Base-by-base conservation (phyloP, 1,140 invertebrate species). In the Temnothorax longispinosus region DNA sequence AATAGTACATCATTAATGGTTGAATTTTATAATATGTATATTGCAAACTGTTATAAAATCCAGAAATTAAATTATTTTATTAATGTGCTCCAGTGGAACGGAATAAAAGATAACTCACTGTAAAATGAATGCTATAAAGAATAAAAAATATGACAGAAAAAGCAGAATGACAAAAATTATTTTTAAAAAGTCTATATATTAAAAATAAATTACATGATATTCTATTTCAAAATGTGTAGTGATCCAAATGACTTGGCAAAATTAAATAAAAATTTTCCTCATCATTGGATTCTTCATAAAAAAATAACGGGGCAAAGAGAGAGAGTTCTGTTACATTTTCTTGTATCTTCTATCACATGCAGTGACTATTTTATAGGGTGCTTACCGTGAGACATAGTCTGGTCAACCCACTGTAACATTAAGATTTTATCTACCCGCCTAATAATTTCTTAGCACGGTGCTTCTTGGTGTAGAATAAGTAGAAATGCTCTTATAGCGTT, bases 1-100 rank as follows among this genome's bases (percentile, higher is more conserved):
- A 35, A 72, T n/a, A 3, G 3, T 41, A 64, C 47, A 8, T 56
- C n/a, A 32, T 62, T 44, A 58, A 32, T 58, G 11, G 10, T 15
- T 21, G 15, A 58, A 27, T 56, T 21, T 15, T 18, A n/a, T 54
- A 54, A 13, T 13, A 13, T 47, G 10, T 47, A 47, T 38, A 56
- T 38, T 52, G 32, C 5, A n/a, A n/a, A 56, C 18, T 21, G 71
- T 74, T n/a, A 38, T 13, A 3, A 56, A 56, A 54, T 38, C 35
- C 35, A 18, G n/a, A 75, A 75, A 54, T 38, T 75, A 56, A 41
- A 58, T n/a, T 74, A 74, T 1, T 75, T 74, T 44, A 21, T 76
- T 41, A 44, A 18, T 10, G 7, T 21, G 8, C 6, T 75, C 7
- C 5, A 15, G 18, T 2, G 47, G 15, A n/a, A n/a, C 5, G 15